phyloP scores from a whole-genome alignment of 2,113 vertebrate species.

The Manacus vitellinus region DNA sequence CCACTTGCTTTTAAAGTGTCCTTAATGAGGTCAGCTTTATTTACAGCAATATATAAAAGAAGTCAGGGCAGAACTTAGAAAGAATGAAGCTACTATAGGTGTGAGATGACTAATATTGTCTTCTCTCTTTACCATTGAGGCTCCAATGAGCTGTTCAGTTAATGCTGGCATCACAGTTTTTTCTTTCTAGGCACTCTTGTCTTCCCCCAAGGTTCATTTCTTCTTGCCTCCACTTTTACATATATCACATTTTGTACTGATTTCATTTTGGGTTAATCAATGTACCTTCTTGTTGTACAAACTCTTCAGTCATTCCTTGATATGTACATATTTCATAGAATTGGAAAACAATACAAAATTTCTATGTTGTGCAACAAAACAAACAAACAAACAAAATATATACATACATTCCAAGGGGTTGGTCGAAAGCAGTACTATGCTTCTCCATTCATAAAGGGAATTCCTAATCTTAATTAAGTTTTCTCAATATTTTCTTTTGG shows the following conservation, averaged over 20 bases:
- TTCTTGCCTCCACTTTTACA: not conserved
- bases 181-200: not conserved
- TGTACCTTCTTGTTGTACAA: not conserved
- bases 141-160: not conserved
- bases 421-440: not conserved
- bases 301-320: not conserved
- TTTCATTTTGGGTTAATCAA: not conserved
- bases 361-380: not conserved
- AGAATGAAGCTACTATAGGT: not conserved
- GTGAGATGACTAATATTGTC: not conserved
- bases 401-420: not conserved
- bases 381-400: not conserved
- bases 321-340: not conserved
- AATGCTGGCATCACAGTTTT: not conserved
- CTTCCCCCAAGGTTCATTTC: not conserved
- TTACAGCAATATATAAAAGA: not conserved
- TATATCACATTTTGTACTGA: not conserved
- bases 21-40: not conserved
- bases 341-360: not conserved
- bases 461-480: not conserved
- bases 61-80: not conserved
- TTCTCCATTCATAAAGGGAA: not conserved
- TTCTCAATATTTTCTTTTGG: not conserved
- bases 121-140: not conserved
- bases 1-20: not conserved